Evolutionary conservation across 1,140 invertebrate species (phyloP), one percentile per base, ranked within the genome.

Genomic region (Drosophila elegans): DNA sequence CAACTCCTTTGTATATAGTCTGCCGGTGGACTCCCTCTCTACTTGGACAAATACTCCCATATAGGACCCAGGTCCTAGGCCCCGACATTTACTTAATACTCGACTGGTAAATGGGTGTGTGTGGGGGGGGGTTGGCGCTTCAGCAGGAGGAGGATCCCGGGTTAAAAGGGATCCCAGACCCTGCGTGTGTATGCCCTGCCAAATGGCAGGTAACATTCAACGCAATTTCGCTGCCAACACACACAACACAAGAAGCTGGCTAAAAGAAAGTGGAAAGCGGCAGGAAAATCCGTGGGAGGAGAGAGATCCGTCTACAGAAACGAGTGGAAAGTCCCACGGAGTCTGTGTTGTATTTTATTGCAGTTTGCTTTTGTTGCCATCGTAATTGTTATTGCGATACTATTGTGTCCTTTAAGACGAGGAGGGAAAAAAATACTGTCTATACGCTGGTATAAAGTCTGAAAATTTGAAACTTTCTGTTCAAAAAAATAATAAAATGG

Each of bases 171-270:
- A 38, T 21, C 52, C 38, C 29, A 25, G 27, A 12, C 16, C 16
- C 38, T 48, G 55, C 7, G 48, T 59, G 41, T 75, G 54, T 64
- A 32, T 68, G 51, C 41, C 64, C 82, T 74, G 83, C 83, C 82
- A 85, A 86, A 86, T 86, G 82, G 82, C 79, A 88, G 82, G 83
- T 86, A 88, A 82, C 82, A 86, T 88, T 86, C 82, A 82, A 88
- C 83, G 82, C 83, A 86, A 86, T 88, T 86, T 88, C 79, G 72
- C 82, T 68, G 74, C 60, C 77, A 84, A 79, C 80, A 76, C 66
- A 78, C 46, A 62, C 64, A 75, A 51, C 60, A 49, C 67, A 73
- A 72, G 54, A 83, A 80, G 45, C 56, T 46, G 51, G 51, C 69
- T 75, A 66, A 55, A 62, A 71, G 46, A 73, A 66, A 74, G 38